Evolutionary conservation across 2,797 vertebrate genomes (phyloP), one percentile per base, ranked within the genome.

Genomic region (Pelobates cultripes): DNA sequence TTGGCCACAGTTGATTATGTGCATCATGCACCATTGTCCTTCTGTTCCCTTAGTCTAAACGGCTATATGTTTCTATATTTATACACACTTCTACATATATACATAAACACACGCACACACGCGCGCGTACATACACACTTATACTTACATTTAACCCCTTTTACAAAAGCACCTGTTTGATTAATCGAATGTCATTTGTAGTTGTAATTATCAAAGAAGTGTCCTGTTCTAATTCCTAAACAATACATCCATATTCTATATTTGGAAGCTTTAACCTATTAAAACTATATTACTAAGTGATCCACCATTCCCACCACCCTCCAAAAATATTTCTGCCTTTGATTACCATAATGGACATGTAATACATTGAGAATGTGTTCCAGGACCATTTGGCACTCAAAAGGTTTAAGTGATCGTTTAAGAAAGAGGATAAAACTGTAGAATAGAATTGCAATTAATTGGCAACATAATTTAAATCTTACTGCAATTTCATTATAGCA

Each of bases 1-100:
- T 86, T 71, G 82, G 80, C 77, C 70, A 84, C 85, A 87, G 88
- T 86, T 85, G 73, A 85, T 87, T 2, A 64, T 80, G 87, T 70
- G 53, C 67, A 76, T 66, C 28, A 70, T 40, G 5, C 53, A 86
- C 80, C 61, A 75, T 64, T 28, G 28, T 64, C 61, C 14, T 60
- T 28, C 61, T 64, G n/a, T 28, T 61, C 13, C 9, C 14, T 60
- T 61, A 28, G 3, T 51, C 42, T 3, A 42, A 60, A 77, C 15
- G 44, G 12, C 47, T 14, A 1, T 51, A 6, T 51, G 47, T 51
- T 51, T 51, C 5, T 51, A 6, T 51, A 51, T 51, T 6, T 51
- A 51, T 51, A 51, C 10, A 51, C 10, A 51, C 10, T 51, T 51
- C 28, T 28, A 28, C 28, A 28, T 28, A 28, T 28, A 28, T 28